phyloP scores from a whole-genome alignment of 2,888 invertebrate genomes.

The Troides oblongomaculatus region DNA sequence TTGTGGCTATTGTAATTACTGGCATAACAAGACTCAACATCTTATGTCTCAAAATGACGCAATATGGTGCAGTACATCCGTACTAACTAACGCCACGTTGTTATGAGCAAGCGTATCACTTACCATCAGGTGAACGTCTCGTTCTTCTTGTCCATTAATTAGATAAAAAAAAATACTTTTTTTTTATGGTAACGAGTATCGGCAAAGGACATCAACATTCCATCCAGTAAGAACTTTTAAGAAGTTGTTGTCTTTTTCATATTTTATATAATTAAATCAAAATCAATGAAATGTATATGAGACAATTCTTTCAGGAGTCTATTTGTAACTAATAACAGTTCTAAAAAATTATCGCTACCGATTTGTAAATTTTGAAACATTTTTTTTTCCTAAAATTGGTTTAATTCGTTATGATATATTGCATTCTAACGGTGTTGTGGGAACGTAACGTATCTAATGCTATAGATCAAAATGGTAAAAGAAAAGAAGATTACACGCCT shows the following conservation, averaged over 20 bases:
- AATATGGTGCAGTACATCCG: too few species aligned
- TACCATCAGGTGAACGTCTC: too few species aligned
- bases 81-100: too few species aligned
- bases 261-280: not conserved
- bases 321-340: not conserved
- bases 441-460: slow-evolving; percentile 30
- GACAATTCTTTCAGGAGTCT: not conserved
- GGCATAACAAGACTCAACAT: too few species aligned
- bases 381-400: slow-evolving; percentile 11
- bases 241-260: not conserved
- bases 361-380: slow-evolving; percentile 2
- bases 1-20: too few species aligned
- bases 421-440: slow-evolving; percentile 30
- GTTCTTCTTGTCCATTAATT: too few species aligned
- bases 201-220: too few species aligned
- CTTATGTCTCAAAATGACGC: too few species aligned
- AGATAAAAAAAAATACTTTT: too few species aligned
- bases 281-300: not conserved
- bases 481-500: slow-evolving; percentile 75
- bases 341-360: slow-evolving; percentile 15
- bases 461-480: slow-evolving; percentile 39
- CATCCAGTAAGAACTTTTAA: too few species aligned
- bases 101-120: too few species aligned
- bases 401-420: slow-evolving; percentile 29
- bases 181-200: too few species aligned